A percentile compares a stretch with the other conserved stretches of the same genome.
Conservation (phyloP, 2,888 invertebrate genomes). For the Linnaemya vulpina region DNA sequence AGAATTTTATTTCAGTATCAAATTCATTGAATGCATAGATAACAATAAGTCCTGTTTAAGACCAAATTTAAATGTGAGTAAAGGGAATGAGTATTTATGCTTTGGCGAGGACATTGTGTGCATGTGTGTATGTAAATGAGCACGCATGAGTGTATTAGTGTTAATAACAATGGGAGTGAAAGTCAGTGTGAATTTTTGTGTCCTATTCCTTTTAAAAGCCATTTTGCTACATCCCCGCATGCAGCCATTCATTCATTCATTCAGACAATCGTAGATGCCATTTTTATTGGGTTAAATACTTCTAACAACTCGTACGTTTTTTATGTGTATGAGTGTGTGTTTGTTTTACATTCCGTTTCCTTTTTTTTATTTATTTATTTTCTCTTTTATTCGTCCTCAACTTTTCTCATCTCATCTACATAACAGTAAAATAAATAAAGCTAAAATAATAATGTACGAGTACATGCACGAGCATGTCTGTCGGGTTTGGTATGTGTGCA, state of each 20-base stretch:
- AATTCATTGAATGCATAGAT: constrained; percentile 73
- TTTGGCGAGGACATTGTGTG: not conserved
- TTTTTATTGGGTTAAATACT: constrained; percentile 67
- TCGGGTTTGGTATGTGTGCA: too few relatives aligned
- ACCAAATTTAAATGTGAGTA: constrained; percentile 66
- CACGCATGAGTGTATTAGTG: constrained; percentile 34
- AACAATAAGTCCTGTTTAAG: constrained; percentile 74
- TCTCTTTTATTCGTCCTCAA: constrained; percentile 1
- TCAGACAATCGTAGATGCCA: constrained; percentile 12
- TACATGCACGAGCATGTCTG: too few relatives aligned
- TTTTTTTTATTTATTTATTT: too few relatives aligned
- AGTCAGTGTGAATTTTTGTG: constrained; percentile 10
- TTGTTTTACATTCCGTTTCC: constrained; percentile 3
- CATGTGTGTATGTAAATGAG: constrained; percentile 57
- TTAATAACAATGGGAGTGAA: constrained; percentile 60
- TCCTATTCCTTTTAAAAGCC: not conserved
- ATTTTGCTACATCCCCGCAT: constrained; percentile 4
- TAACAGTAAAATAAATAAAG: constrained; percentile 74
- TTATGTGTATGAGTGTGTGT: constrained; percentile 1
- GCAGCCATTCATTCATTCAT: not conserved
- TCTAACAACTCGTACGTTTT: constrained; percentile 55
- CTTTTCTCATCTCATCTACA: constrained; percentile 70
- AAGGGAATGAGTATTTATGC: constrained; percentile 19
- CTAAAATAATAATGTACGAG: constrained; percentile 55
- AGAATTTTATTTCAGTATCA: constrained; percentile 50